Evolutionary conservation across 2,797 vertebrate species (phyloP), one percentile per base, ranked within the genome.

Genomic region (Hippocampus kuda): DNA sequence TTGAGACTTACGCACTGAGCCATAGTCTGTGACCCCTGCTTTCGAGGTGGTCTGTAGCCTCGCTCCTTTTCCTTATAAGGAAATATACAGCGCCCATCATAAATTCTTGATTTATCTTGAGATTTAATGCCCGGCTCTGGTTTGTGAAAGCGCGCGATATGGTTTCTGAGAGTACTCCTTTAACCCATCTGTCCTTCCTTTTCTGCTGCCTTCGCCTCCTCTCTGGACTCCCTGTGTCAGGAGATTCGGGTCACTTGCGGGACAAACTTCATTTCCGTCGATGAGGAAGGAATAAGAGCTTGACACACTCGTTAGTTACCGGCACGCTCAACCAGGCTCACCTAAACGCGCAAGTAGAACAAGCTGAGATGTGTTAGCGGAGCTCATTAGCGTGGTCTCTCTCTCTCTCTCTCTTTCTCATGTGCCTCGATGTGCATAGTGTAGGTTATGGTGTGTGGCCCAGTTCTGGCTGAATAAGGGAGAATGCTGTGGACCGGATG

Each of bases 281-380:
- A 88, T 83, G 79, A 89, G 89, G 88, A 85, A 88, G 84, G 80
- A 77, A 88, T 85, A 85, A 84, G 79, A 87, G 80, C 83, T 79
- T 79, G 78, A 73, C 84, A 83, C 77, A 70, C 75, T 69, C 72
- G 80, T 86, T 84, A 83, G 76, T 85, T 82, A 84, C 84, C 72
- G 65, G 66, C 76, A 75, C 75, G 66, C 76, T 81, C 68, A 78
- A 81, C 74, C 68, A 66, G 20, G 34, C 24, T 83, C 83, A 87
- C 83, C 77, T 75, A 68, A 78, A 74, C 77, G 72, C 79, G 67
- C 69, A 67, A 10, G 49, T 57, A 49, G n/a, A 67, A 67, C 85
- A 65, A 65, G 79, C 67, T 1, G 38, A 75, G 81, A 74, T 82
- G 80, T 86, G 86, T 84, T 85, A 84, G 81, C 79, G 15, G 70